phyloP scores from a whole-genome alignment of 2,113 vertebrate species.

The Eulemur macaco region DNA sequence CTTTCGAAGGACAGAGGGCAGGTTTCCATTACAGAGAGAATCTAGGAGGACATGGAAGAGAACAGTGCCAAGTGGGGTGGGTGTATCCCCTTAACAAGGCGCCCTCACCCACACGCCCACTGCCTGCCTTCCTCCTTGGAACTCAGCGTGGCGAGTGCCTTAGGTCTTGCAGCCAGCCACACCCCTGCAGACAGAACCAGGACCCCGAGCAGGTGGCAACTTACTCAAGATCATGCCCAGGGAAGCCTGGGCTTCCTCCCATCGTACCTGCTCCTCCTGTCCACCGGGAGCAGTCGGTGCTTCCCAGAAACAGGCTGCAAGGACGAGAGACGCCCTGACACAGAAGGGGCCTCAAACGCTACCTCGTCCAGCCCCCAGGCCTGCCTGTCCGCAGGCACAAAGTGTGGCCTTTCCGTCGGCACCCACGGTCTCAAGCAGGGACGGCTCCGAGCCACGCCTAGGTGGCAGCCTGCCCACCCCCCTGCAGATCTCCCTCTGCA shows the following conservation, averaged over 20 bases:
- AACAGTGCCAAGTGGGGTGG: neutral
- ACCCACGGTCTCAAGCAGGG: neutral
- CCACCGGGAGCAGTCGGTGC: neutral
- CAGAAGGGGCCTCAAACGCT: neutral
- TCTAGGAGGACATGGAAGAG: conserved; percentile 81
- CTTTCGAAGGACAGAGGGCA: conserved; percentile 80
- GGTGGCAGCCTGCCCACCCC: neutral
- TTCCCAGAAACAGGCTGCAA: rapidly evolving
- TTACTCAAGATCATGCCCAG: rapidly evolving
- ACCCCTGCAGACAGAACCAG: rapidly evolving
- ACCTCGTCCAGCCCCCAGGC: neutral
- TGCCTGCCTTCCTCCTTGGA: rapidly evolving
- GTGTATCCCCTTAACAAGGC: neutral
- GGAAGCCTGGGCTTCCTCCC: neutral
- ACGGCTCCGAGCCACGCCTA: neutral
- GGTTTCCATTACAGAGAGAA: conserved; percentile 91
- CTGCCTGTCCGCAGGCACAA: neutral
- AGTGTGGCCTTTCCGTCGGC: neutral
- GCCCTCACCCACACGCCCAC: rapidly evolving
- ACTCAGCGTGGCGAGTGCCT: neutral
- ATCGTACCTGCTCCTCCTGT: neutral
- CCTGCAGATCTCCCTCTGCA: neutral
- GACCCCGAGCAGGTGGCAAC: rapidly evolving
- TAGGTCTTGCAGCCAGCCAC: neutral
- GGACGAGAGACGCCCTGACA: neutral